Base-by-base conservation (phyloP, 2,888 invertebrate species). In the Flabesymbios commensalis region DNA sequence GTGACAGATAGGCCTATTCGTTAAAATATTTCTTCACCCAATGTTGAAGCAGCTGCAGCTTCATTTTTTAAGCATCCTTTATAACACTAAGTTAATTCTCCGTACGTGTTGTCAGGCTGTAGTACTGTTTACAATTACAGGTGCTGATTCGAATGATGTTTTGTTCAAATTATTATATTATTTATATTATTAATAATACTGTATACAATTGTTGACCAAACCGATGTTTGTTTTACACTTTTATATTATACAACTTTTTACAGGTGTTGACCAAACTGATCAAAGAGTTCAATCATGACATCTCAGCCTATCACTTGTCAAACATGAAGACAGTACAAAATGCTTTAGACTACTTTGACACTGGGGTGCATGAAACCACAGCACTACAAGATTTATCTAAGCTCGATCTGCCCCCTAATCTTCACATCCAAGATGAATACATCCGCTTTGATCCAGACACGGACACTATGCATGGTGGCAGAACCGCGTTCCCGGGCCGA, bases 281-380 rank as follows among this genome's bases (percentile, higher is more conserved):
- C 67, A 84, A 88, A 47, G 87, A 89, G 78, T 90, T 94, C 64
- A 85, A 89, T 5, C 90, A 94, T 79, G 80, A 86, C 64, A 87
- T 96, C 14, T 93, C 94, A 0, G 95, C 92, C 85, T 92, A 92
- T 0, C 81, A 89, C 54, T 83, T 96, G n/a, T 88, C 89, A 74
- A 86, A 87, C 51, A 88, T 96, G 63, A 86, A 87, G 72, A 89
- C 88, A 53, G 86, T 93, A 55, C 88, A 67, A 19, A 77, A 80
- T 61, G 75, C 72, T 5, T 59, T 79, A n/a, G 42, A 65, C 26
- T 79, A 69, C 60, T 78, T 76, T 61, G 61, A 65, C 14, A 75
- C 71, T 2, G 75, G 73, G 52, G 75, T 79, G 3, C 61, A 61
- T 24, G 75, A 74, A 51, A 72, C 74, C 0, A 70, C 75, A 3